Evolutionary conservation across 2,888 invertebrate species (phyloP).

Genomic region (Automeris io): DNA sequence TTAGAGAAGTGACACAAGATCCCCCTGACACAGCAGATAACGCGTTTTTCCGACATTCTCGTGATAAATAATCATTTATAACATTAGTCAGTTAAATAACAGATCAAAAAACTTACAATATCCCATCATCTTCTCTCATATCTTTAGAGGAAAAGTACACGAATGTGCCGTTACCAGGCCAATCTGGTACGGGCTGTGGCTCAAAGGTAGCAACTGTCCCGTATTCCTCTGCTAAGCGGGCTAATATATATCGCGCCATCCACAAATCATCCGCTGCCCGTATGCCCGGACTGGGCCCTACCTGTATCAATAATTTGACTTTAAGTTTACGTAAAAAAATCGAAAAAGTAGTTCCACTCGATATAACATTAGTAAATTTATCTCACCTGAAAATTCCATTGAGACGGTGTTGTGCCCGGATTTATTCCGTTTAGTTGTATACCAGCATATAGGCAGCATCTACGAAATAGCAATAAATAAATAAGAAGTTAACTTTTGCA

Average conservation of each 20-base stretch:
- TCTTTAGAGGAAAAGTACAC: constrained; percentile 92
- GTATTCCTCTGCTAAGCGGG: constrained; percentile 92
- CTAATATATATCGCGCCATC: constrained; percentile 90
- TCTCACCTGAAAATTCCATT: constrained; percentile 78
- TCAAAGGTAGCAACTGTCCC: constrained; percentile 83
- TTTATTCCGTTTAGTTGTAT: constrained; percentile 86
- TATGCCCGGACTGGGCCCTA: constrained; percentile 93
- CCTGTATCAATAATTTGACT: constrained; percentile 53
- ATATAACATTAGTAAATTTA: neutral
- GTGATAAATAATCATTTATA: too few species aligned
- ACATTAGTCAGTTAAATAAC: too few species aligned
- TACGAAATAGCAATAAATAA: constrained; percentile 39
- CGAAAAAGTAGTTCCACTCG: neutral
- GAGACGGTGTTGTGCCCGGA: constrained; percentile 90
- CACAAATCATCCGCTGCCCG: constrained; percentile 89
- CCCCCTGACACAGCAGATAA: too few species aligned
- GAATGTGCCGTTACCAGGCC: constrained; percentile 95
- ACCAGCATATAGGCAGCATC: constrained; percentile 88
- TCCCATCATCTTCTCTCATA: constrained; percentile 91
- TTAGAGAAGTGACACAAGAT: too few species aligned
- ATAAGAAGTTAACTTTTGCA: neutral
- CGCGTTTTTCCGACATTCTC: too few species aligned
- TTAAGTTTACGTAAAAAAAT: neutral
- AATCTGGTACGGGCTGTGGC: constrained; percentile 85
- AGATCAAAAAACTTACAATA: constrained; percentile 60